A percentile compares a stretch with the other conserved stretches of the same genome.
Evolutionary conservation across 2,113 vertebrate species (phyloP).

Genomic region (Ammodytes dubius): DNA sequence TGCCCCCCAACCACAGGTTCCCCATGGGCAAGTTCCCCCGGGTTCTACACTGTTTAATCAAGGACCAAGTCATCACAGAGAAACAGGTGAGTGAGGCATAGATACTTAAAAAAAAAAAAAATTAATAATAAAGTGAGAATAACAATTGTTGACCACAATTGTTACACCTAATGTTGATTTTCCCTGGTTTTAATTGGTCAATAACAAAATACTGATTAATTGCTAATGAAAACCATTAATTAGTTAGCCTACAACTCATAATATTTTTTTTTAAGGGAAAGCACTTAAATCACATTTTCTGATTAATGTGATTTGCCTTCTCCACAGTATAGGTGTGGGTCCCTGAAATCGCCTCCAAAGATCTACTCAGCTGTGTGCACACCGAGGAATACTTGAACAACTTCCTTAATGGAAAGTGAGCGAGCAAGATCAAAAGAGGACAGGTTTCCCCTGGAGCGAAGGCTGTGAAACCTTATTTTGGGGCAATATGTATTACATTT

Average conservation of each 20-base stretch:
- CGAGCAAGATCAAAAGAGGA: conserved; percentile 69
- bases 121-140: no score
- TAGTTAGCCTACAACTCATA: neutral
- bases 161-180: neutral
- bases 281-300: neutral
- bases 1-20: conserved; percentile 72
- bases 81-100: conserved; percentile 61
- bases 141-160: no score
- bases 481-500: neutral
- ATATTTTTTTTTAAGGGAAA: neutral
- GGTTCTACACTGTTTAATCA: conserved; percentile 65
- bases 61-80: conserved; percentile 72
- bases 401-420: conserved; percentile 64
- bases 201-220: neutral
- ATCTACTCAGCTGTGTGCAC: conserved; percentile 69
- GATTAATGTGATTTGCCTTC: neutral
- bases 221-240: neutral
- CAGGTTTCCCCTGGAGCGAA: conserved; percentile 77
- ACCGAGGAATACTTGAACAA: conserved; percentile 70
- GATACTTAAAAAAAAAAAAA: no score
- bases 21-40: conserved; percentile 74
- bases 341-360: conserved; percentile 67
- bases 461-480: no score
- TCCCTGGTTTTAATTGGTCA: neutral
- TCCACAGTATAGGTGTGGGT: conserved; percentile 74